These are phyloP conservation scores for Triops cancriformis DNA, from an alignment of 1,140 invertebrate genomes.

Conservation along the genomic window DNA sequence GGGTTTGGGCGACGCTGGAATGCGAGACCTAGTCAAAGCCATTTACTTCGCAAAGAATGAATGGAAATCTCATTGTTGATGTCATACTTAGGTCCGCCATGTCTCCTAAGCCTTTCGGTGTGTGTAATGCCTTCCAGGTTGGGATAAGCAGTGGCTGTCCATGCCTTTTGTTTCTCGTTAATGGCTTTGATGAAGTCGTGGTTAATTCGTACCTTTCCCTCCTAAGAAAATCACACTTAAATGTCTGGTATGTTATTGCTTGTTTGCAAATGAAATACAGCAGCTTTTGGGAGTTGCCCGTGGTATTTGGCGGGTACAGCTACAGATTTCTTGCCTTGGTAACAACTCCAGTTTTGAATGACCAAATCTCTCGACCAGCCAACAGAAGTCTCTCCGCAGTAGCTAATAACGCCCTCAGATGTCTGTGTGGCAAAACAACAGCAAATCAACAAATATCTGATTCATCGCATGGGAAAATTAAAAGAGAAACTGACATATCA, in stretches of 20 bases:
- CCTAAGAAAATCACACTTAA: background rate
- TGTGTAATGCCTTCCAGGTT: conserved; percentile 37
- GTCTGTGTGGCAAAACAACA: background rate
- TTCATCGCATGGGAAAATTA: too few species aligned
- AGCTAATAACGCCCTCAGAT: conserved; percentile 35
- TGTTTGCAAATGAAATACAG: background rate
- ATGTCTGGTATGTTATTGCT: background rate
- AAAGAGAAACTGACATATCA: too few species aligned
- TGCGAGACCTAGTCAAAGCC: background rate
- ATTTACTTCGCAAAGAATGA: background rate
- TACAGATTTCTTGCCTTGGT: conserved; percentile 35
- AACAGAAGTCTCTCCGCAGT: conserved; percentile 40
- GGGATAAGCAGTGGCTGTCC: conserved; percentile 41
- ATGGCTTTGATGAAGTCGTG: conserved; percentile 38
- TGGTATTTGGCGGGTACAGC: conserved; percentile 26
- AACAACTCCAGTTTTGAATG: conserved; percentile 42
- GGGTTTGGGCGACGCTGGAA: background rate
- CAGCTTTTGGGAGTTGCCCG: background rate
- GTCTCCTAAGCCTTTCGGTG: conserved; percentile 37
- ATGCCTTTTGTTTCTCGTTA: conserved; percentile 40
- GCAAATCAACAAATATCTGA: too few species aligned
- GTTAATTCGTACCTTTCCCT: conserved; percentile 26
- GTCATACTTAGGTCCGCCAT: conserved; percentile 37
- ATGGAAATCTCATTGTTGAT: conserved; percentile 16
- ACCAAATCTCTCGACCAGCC: conserved; percentile 45